These are phyloP conservation scores for Chaitophorus viminalis DNA, from an alignment of 2,888 invertebrate genomes.

Conservation along the genomic window DNA sequence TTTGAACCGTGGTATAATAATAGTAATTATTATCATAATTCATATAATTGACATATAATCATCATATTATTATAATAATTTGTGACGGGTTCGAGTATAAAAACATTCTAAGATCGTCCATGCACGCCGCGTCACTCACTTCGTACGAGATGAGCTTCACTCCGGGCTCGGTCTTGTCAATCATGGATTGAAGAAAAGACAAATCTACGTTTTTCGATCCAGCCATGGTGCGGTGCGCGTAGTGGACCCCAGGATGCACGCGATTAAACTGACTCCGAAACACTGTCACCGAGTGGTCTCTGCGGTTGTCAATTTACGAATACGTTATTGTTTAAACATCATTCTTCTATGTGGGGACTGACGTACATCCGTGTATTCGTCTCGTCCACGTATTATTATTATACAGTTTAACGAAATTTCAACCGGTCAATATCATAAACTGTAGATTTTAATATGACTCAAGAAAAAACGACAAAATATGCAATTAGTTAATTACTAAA, in stretches of 20 bases:
- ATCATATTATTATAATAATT: too few relatives aligned
- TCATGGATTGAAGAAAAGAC: slow-evolving; percentile 60
- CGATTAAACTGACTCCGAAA: slow-evolving; percentile 37
- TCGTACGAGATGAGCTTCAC: slow-evolving; percentile 59
- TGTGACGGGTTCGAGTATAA: too few relatives aligned
- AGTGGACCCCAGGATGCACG: slow-evolving; percentile 40
- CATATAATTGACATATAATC: too few relatives aligned
- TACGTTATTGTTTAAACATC: slow-evolving; percentile 24
- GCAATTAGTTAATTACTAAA: too few relatives aligned
- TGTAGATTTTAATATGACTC: too few relatives aligned
- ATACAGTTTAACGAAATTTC: too few relatives aligned
- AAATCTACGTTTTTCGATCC: slow-evolving; percentile 33
- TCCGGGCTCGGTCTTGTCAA: slow-evolving; percentile 57
- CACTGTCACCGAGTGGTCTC: neutral
- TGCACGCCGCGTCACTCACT: slow-evolving; percentile 63
- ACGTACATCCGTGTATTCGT: slow-evolving; percentile 27
- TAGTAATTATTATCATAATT: too few relatives aligned
- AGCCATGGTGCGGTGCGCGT: slow-evolving; percentile 13
- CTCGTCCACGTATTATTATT: too few relatives aligned
- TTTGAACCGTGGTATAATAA: too few relatives aligned
- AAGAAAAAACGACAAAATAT: too few relatives aligned
- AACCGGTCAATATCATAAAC: too few relatives aligned
- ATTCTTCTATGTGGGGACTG: slow-evolving; percentile 33
- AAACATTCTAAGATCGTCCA: too few relatives aligned
- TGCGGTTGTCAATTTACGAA: slow-evolving; percentile 35